Evolutionary conservation across 2,888 invertebrate species (phyloP), one percentile per base, ranked within the genome.

Genomic region (Formica aserva): DNA sequence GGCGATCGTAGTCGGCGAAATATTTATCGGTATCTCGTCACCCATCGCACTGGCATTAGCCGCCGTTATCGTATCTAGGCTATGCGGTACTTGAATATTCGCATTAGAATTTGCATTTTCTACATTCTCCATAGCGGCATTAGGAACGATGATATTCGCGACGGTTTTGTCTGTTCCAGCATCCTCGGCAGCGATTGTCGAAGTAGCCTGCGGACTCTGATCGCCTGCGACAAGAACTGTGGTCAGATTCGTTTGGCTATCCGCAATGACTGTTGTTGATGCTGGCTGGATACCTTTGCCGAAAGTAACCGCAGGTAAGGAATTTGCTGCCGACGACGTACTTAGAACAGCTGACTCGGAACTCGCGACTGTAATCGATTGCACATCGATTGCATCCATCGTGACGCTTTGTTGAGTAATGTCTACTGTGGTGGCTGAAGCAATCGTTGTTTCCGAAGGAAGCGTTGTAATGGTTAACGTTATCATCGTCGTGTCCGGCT

Each of bases 401-500:
- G 81, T 63, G 63, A 75, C 77, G 26, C 15, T 76, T 82, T 57
- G 67, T 55, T 29, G 77, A 69, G 63, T 82, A n/a, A 26, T 22
- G 35, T 15, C 57, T 3, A 35, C 32, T 32, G n/a, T 45, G 32
- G 48, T 76, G 29, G 71, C 15, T 52, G 35, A 41, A 66, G 57
- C 32, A 63, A 32, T 22, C 4, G 45, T 82, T 62, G 45, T 69
- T 57, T 82, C 65, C 29, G 74, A 45, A n/a, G 45, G 15, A 45
- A 48, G 71, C 26, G 75, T 71, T 6, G 83, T 76, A 32, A 62
- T 63, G 8, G 45, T n/a, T 11, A 38, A 29, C 3, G 38, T 63
- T 3, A 38, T 65, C 32, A 71, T 71, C 8, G 80, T 65, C 35
- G 75, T 48, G 41, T 52, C 63, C 11, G 32, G 15, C 15, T 66